Conservation (phyloP, 2,888 invertebrate genomes). For the Lasioglossum calceatum region DNA sequence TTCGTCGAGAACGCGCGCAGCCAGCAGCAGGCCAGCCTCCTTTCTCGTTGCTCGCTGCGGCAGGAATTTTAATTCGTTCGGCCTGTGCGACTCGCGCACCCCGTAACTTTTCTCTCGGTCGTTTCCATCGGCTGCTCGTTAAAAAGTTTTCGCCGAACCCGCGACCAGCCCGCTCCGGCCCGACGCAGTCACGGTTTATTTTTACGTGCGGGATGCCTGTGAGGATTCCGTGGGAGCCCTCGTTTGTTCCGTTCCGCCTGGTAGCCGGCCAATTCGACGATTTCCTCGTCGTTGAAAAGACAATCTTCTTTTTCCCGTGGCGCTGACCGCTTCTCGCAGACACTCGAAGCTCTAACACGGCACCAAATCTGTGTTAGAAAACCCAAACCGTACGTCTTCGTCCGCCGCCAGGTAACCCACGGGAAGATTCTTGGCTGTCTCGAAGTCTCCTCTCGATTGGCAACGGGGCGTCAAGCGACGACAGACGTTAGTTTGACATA, state of each 20-base stretch:
- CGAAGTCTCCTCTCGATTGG: background rate
- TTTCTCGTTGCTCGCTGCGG: background rate
- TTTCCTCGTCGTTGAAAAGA: conserved; percentile 56
- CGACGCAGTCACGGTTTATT: conserved; percentile 55
- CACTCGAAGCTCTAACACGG: background rate
- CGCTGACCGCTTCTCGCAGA: background rate
- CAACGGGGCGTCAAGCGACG: conserved; percentile 20
- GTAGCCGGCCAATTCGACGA: conserved; percentile 63
- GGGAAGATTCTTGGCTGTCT: conserved; percentile 38
- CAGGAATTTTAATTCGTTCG: conserved; percentile 10
- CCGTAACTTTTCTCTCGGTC: conserved; percentile 32
- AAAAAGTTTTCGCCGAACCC: conserved; percentile 59
- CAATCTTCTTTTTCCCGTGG: conserved; percentile 16
- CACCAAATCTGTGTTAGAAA: background rate
- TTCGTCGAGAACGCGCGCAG: background rate
- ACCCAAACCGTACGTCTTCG: background rate
- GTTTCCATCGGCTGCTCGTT: conserved; percentile 60
- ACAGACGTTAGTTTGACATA: conserved; percentile 34
- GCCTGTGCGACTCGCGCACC: background rate
- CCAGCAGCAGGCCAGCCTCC: background rate
- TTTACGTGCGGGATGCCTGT: conserved; percentile 65
- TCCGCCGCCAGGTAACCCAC: background rate
- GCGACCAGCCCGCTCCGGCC: conserved; percentile 31
- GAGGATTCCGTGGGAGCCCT: conserved; percentile 62
- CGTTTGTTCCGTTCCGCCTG: conserved; percentile 49